Evolutionary conservation across 1,140 invertebrate genomes (phyloP).

Genomic region (Trichogramma pretiosum): DNA sequence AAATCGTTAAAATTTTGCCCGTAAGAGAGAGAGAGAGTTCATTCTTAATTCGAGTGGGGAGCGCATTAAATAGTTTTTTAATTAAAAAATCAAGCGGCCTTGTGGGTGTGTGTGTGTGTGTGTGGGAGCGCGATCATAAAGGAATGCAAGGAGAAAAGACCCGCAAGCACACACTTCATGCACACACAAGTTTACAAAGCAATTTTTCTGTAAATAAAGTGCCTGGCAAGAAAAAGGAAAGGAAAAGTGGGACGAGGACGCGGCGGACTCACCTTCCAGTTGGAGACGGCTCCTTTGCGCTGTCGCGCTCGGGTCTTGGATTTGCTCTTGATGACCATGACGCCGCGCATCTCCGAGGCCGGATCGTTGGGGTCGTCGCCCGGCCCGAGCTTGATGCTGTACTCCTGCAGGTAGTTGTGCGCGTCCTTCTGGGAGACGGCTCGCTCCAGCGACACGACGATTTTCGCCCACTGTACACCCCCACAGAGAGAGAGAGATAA

Average conservation of each 20-base stretch:
- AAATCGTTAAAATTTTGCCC: too few relatives aligned
- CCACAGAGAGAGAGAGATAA: neutral
- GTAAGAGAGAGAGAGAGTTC: too few relatives aligned
- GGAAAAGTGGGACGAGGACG: too few relatives aligned
- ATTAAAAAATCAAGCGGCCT: too few relatives aligned
- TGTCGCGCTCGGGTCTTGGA: slow-evolving; percentile 93
- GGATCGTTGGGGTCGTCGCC: slow-evolving; percentile 63
- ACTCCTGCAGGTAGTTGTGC: slow-evolving; percentile 85
- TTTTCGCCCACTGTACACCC: slow-evolving; percentile 83
- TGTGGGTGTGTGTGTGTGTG: too few relatives aligned
- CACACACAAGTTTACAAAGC: too few relatives aligned
- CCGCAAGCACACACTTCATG: neutral
- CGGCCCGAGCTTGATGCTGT: slow-evolving; percentile 83
- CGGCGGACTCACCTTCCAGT: slow-evolving; percentile 90
- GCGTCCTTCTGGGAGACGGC: slow-evolving; percentile 83
- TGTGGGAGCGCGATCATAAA: too few relatives aligned
- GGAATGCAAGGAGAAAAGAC: too few relatives aligned
- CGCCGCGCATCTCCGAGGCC: slow-evolving; percentile 74
- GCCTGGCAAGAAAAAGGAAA: too few relatives aligned
- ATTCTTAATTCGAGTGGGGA: too few relatives aligned
- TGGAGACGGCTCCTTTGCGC: slow-evolving; percentile 87
- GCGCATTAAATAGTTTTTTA: too few relatives aligned
- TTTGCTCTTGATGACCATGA: slow-evolving; percentile 97
- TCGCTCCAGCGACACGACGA: slow-evolving; percentile 89
- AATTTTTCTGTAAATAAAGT: too few relatives aligned